phyloP scores from a whole-genome alignment of 2,113 vertebrate species.

The Ptyas mucosa region DNA sequence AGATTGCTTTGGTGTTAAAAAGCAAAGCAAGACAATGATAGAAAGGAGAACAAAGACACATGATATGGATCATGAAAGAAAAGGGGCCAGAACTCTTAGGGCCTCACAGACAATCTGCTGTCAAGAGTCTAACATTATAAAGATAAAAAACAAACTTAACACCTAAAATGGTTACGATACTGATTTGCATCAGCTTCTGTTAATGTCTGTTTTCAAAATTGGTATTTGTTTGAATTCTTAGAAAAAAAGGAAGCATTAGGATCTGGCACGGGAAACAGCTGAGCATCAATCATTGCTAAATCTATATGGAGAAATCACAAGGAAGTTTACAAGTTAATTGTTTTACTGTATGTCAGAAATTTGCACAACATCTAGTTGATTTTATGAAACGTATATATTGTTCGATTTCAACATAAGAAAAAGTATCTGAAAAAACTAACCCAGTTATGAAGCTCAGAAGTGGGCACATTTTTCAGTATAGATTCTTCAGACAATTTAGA shows the following conservation, averaged over 20 bases:
- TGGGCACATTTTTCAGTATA: neutral
- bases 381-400: neutral
- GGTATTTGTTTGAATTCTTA: neutral
- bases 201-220: neutral
- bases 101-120: neutral
- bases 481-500: neutral
- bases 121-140: neutral
- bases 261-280: constrained; percentile 4
- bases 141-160: neutral
- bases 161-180: neutral
- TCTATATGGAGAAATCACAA: constrained; percentile 12
- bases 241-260: constrained; percentile 25
- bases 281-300: constrained; percentile 4
- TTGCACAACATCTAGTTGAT: neutral
- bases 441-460: neutral
- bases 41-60: constrained; percentile 22
- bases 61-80: neutral
- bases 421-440: neutral
- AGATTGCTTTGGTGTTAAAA: constrained; percentile 2
- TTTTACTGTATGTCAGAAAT: neutral
- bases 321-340: neutral
- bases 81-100: constrained; percentile 2
- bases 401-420: neutral
- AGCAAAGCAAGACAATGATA: neutral
- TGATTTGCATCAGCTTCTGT: constrained; percentile 24